Evolutionary conservation across 2,113 vertebrate species (phyloP).

Genomic region (Corythornis madagascariensis): DNA sequence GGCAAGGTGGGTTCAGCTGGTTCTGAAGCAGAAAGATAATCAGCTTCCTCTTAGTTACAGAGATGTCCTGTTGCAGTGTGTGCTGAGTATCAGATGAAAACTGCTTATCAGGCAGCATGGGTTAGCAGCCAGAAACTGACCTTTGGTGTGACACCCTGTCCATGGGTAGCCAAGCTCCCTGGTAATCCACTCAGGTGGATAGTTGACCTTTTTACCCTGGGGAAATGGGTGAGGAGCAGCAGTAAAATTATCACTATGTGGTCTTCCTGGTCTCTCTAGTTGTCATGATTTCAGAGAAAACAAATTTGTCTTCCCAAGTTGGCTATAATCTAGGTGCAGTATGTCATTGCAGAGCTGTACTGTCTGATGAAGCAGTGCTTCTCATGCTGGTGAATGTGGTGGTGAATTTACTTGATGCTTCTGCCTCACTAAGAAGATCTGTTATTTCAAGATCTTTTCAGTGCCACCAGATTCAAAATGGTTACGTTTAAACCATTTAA

Average conservation of each 20-base stretch:
- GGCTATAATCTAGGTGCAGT: not conserved
- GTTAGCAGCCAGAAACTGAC: not conserved
- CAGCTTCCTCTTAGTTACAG: not conserved
- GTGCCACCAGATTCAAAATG: not conserved
- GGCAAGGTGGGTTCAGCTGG: not conserved
- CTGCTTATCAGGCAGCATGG: not conserved
- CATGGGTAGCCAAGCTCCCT: not conserved
- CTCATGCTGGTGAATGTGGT: not conserved
- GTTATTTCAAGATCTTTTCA: not conserved
- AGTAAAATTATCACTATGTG: not conserved
- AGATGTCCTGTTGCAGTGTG: not conserved
- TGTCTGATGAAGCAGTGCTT: not conserved
- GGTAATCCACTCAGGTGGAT: not conserved
- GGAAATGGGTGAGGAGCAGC: not conserved
- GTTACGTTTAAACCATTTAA: no score
- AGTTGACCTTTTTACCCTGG: not conserved
- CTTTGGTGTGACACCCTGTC: not conserved
- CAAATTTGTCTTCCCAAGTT: not conserved
- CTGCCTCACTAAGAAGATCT: not conserved
- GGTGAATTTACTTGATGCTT: not conserved
- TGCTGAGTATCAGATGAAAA: not conserved
- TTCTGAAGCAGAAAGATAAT: not conserved
- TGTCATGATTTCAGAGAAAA: not conserved
- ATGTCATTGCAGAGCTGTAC: not conserved
- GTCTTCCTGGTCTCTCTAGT: not conserved